Percentiles rank a stretch among this genome's conserved stretches.
Conservation (phyloP, 2,888 invertebrate genomes). For the Suillia variegata region DNA sequence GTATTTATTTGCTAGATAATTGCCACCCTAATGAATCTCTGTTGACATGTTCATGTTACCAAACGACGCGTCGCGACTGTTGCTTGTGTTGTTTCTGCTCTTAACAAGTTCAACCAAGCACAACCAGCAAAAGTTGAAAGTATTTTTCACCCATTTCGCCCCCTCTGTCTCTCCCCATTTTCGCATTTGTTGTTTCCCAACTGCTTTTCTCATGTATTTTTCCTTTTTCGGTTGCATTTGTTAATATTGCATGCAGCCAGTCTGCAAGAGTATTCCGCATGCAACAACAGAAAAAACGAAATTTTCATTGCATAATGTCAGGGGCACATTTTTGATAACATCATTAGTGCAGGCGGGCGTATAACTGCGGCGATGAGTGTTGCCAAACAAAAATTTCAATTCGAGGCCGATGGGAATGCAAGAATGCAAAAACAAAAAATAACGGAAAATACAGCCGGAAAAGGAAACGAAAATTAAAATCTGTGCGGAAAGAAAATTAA, state of each 20-base stretch:
- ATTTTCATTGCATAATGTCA: constrained; percentile 32
- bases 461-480: constrained; percentile 21
- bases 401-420: constrained; percentile 26
- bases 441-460: constrained; percentile 14
- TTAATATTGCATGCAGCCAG: not conserved
- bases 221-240: constrained; percentile 3
- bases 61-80: constrained; percentile 23
- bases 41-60: not conserved
- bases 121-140: no score
- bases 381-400: constrained; percentile 30
- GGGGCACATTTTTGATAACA: constrained; percentile 33
- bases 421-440: no score
- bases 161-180: no score
- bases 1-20: no score
- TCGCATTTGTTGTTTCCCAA: not conserved
- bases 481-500: constrained; percentile 30
- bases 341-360: constrained; percentile 25
- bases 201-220: not conserved
- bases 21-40: not conserved
- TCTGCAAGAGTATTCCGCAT: not conserved
- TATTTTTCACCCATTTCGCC: no score
- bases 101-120: constrained; percentile 30
- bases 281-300: not conserved
- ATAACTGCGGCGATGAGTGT: constrained; percentile 1
- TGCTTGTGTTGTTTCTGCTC: constrained; percentile 35